Base-by-base conservation (phyloP, 2,797 vertebrate species). In the Eptatretus atami region DNA sequence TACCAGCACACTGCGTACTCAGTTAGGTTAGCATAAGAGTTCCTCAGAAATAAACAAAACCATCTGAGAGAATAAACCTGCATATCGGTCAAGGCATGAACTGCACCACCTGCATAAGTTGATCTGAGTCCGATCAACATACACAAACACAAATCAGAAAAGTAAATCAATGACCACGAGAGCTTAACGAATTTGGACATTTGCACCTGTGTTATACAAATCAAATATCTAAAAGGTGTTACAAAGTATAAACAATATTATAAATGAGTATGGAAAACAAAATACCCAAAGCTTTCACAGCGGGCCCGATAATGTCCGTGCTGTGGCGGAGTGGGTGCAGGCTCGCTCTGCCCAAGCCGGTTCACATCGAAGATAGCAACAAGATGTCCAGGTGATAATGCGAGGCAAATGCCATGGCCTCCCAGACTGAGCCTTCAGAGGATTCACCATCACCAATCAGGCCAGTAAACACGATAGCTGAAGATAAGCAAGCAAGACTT, bases 401-500 rank as follows among this genome's bases (percentile, higher is more conserved):
- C 52, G 82, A 79, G 1, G 78, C 82, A 52, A 86, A 87, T 52
- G 82, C 78, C 78, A 87, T 79, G 52, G 81, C 81, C 72, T 87
- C 82, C 84, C 82, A 90, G 64, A 90, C 79, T 0, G 81, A 77
- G 12, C 82, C 84, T 70, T 84, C 83, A 0, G 80, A 80, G 64
- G 77, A 79, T 69, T 90, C 82, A 0, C 80, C 77, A 63, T 83
- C 79, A 24, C 82, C 81, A 71, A 87, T 2, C 69, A 86, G 70
- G 73, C 84, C n/a, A 90, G 70, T 78, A 87, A 2, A 86, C 81
- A 15, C 81, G 79, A 67, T 86, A 87, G 67, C 84, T 90, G 65
- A 13, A 66, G 24, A 11, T 13, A 15, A 53, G 63, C n/a, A 52
- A 53, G 11, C 65, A 13, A 52, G 11, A 14, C 15, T 5, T n/a